Evolutionary conservation across 2,797 vertebrate genomes (phyloP), one percentile per base, ranked within the genome.

Genomic region (Gymnodraco acuticeps): DNA sequence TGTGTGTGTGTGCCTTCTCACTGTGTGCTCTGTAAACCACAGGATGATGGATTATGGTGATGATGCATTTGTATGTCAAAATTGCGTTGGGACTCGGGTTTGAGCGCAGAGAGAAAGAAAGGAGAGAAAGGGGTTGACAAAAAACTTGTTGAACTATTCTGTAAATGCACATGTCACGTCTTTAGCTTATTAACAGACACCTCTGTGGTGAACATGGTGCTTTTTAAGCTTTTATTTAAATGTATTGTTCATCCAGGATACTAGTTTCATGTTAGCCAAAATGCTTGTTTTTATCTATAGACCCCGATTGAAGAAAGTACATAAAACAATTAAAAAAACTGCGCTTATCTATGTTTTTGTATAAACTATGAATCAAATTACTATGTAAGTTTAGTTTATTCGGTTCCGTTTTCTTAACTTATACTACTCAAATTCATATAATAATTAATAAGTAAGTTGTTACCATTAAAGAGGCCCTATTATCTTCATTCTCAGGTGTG

Each of bases 1-100:
- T 81, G 73, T 87, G 68, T 33, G 83, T 70, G 76, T 78, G 64
- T 77, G 88, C 74, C 58, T 50, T 67, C 62, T 65, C 50, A 66
- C 66, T 59, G 52, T 71, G 61, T 23, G 38, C 66, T 53, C 27
- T 59, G 51, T 54, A 75, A 81, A 86, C 82, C 69, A 10, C 77
- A 65, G 19, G 8, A 17, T 85, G 76, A 81, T 83, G 15, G 64
- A 79, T 66, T 5, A 52, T 43, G 46, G 9, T 0, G 70, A 20
- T 81, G 81, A 81, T 70, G 43, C 43, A 54, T 72, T 62, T 52
- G 50, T 55, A 66, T 62, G 59, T 60, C 63, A 59, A 70, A 76
- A 59, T 56, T 51, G 27, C 50, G 70, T 47, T n/a, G 52, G 53
- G 2, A 38, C 20, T 61, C 20, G 51, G 77, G 68, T 61, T 64